Evolutionary conservation across 2,888 invertebrate species (phyloP).

Genomic region (Andrena bicolor): DNA sequence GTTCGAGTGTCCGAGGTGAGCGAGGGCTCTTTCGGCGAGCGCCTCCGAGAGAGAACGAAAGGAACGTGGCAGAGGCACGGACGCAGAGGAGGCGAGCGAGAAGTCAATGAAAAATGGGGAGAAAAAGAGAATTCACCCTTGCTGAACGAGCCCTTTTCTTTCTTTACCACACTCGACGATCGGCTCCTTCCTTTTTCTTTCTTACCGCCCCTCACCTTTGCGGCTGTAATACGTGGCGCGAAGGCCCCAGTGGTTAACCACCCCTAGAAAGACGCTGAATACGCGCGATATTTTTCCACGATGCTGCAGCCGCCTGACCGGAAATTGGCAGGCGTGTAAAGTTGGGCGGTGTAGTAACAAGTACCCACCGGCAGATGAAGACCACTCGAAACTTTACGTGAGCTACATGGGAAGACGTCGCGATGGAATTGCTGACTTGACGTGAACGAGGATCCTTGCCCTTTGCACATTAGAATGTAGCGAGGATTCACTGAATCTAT

Average conservation of each 20-base stretch:
- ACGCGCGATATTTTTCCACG: conserved; percentile 66
- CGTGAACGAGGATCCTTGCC: background rate
- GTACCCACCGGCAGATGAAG: conserved; percentile 9
- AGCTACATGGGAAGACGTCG: background rate
- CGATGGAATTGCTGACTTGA: background rate
- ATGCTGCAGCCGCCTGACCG: conserved; percentile 32
- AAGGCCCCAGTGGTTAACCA: conserved; percentile 53
- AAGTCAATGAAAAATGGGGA: conserved; percentile 35
- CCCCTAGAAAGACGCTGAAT: conserved; percentile 67
- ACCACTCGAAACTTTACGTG: background rate
- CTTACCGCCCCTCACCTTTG: background rate
- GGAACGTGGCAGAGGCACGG: background rate
- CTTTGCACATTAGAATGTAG: too few species aligned
- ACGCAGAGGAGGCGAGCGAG: conserved; percentile 6
- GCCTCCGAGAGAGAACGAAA: background rate
- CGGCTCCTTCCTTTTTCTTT: conserved; percentile 16
- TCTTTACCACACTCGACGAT: conserved; percentile 29
- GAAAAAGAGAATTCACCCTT: conserved; percentile 36
- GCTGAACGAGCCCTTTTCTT: conserved; percentile 50
- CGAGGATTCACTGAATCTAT: too few species aligned
- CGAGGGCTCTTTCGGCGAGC: conserved; percentile 31
- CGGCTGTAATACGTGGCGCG: conserved; percentile 34
- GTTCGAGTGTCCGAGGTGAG: conserved; percentile 51
- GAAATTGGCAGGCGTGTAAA: conserved; percentile 66
- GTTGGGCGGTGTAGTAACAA: conserved; percentile 15